Evolutionary conservation across 2,113 vertebrate species (phyloP).

Genomic region (Eubucco bourcierii): DNA sequence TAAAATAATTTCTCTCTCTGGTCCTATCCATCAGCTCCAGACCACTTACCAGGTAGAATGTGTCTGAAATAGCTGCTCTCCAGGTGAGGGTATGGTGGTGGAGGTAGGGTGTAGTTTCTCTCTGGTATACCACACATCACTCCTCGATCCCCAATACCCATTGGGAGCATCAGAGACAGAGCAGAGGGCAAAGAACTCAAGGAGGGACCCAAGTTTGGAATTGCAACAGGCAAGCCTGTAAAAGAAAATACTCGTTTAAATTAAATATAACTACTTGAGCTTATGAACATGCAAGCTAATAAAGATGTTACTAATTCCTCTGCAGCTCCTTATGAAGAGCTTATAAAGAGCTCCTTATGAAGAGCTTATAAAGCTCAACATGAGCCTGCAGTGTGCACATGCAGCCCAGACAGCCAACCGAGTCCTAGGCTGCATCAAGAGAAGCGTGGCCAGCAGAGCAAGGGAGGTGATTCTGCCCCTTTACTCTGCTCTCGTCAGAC

Average conservation of each 20-base stretch:
- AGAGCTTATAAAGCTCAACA: no score
- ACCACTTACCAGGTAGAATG: conserved; percentile 89
- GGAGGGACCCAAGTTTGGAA: conserved; percentile 93
- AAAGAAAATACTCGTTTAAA: conserved; percentile 13
- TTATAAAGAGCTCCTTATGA: no score
- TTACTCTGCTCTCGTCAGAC: no score
- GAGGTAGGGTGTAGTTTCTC: conserved; percentile 95
- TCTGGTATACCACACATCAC: conserved; percentile 98
- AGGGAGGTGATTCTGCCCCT: no score
- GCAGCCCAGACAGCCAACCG: no score
- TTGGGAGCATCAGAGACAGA: conserved; percentile 96
- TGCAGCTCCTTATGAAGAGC: neutral
- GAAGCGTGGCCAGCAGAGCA: no score
- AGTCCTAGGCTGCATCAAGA: no score
- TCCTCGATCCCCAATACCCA: conserved; percentile 95
- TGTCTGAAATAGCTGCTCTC: conserved; percentile 99
- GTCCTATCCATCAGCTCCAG: neutral
- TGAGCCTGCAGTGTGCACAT: no score
- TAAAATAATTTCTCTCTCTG: neutral
- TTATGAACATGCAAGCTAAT: neutral
- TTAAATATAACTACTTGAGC: neutral
- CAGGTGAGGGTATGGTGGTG: conserved; percentile 95
- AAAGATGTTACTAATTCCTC: neutral
- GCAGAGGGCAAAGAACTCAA: conserved; percentile 94
- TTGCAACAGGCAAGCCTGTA: conserved; percentile 94